Evolutionary conservation across 2,113 vertebrate species (phyloP).

Genomic region (Poecilia latipinna): DNA sequence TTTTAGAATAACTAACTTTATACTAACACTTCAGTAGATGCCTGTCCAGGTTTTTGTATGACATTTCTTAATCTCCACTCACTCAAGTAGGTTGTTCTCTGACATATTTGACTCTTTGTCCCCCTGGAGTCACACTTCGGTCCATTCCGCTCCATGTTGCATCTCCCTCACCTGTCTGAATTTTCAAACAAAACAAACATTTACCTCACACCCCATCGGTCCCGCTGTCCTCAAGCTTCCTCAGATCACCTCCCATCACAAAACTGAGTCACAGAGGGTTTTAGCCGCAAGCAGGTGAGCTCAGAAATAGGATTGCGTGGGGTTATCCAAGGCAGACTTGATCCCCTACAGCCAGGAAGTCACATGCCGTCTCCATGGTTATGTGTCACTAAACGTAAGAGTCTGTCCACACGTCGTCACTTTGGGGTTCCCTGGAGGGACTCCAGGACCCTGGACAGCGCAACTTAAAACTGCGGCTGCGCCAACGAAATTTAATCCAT

Average conservation of each 20-base stretch:
- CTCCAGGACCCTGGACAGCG: constrained; percentile 65
- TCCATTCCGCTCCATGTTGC: constrained; percentile 68
- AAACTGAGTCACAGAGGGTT: background rate
- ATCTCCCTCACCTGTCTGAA: constrained; percentile 62
- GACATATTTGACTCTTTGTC: constrained; percentile 43
- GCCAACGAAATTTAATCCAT: constrained; percentile 19
- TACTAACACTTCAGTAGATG: background rate
- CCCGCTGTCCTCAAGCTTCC: background rate
- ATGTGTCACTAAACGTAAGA: constrained; percentile 50
- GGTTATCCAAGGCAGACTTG: constrained; percentile 46
- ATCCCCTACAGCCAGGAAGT: constrained; percentile 51
- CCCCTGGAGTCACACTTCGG: constrained; percentile 42
- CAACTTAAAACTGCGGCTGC: background rate
- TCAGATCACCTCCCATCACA: background rate
- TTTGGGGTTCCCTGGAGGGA: constrained; percentile 33
- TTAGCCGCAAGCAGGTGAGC: constrained; percentile 4
- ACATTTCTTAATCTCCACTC: constrained; percentile 29
- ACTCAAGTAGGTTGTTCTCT: constrained; percentile 39
- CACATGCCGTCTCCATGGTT: constrained; percentile 58
- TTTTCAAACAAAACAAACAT: constrained; percentile 20
- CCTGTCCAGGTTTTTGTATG: background rate
- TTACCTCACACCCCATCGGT: background rate
- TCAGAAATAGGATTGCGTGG: constrained; percentile 46
- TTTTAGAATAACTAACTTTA: background rate
- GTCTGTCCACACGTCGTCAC: constrained; percentile 47